phyloP scores from a whole-genome alignment of 2,113 vertebrate species.

The Myrmecobius fasciatus region DNA sequence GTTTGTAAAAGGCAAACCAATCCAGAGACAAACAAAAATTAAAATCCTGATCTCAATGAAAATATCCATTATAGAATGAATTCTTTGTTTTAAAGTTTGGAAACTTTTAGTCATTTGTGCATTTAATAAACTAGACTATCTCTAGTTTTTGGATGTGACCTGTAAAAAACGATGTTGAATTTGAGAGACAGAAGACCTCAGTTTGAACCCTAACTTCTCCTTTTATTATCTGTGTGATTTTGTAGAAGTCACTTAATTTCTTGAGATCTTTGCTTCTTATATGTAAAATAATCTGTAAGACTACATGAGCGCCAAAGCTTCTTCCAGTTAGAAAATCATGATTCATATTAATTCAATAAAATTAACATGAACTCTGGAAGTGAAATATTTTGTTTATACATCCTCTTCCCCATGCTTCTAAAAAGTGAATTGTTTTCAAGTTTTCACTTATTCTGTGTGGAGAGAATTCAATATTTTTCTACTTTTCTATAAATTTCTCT shows the following conservation, averaged over 20 bases:
- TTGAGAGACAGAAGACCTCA: neutral
- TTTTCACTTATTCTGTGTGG: neutral
- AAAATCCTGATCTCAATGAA: slow-evolving; percentile 30
- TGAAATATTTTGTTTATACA: neutral
- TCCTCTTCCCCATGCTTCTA: too few relatives aligned
- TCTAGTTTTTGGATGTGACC: slow-evolving; percentile 23
- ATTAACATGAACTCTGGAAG: neutral
- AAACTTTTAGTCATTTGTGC: slow-evolving; percentile 18
- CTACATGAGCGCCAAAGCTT: neutral
- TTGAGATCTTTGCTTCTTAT: neutral
- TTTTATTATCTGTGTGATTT: neutral
- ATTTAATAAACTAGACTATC: slow-evolving; percentile 15
- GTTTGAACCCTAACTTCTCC: neutral
- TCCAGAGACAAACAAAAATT: neutral
- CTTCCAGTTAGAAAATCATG: neutral
- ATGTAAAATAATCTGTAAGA: neutral
- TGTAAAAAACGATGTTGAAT: slow-evolving; percentile 38
- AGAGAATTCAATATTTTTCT: neutral
- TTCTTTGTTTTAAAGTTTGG: neutral
- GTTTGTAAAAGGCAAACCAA: slow-evolving; percentile 18
- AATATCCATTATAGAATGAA: slow-evolving; percentile 37
- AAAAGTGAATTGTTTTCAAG: neutral
- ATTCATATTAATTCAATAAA: neutral
- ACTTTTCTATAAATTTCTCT: neutral
- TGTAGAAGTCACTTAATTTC: too few relatives aligned